Base-by-base conservation (phyloP, 2,113 vertebrate species). In the Phodopus roborovskii region DNA sequence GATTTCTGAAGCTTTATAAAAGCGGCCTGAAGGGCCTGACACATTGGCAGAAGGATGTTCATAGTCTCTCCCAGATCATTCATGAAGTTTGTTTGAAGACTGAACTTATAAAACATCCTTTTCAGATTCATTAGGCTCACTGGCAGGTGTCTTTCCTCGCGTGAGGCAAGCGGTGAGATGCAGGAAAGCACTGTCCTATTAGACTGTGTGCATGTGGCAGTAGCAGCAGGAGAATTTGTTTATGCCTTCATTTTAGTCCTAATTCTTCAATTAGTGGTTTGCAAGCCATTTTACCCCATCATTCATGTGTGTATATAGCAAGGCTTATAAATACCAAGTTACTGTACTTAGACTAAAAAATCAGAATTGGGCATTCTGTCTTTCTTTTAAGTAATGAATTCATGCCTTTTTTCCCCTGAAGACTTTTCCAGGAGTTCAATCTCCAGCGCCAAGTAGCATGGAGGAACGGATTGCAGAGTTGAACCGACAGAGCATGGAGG, bases 391-490 rank as follows among this genome's bases (percentile, higher is more conserved):
- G 39, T 60, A 75, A 66, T 88, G 79, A 88, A 19, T 97, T 90
- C 97, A 9, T 96, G 42, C 13, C 36, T 97, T 97, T 92, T 89
- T 39, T 2, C 50, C 39, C 36, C 30, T 75, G 42, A 85, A 98
- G 98, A 74, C 62, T 97, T 97, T 89, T 88, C 93, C 97, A 3
- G 33, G 6, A 30, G 24, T 83, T 7, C 97, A 93, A 4, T 56
- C 95, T 91, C 48, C 89, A 50, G 60, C 42, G 50, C 96, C 98
- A 0, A 97, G 91, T 66, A 98, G 97, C 16, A 98, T 99, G 97
- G 99, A 99, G 96, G 99, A 99, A 84, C 98, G 99, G 97, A 99
- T 99, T 96, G 99, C 99, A 45, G 99, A 99, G 97, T 96, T 99
- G 92, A 99, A 99, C 97, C 98, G 98, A 50, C 99, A 99, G 97